Evolutionary conservation across 2,797 vertebrate genomes (phyloP), one percentile per base, ranked within the genome.

Genomic region (Catamblyrhynchus diadema): DNA sequence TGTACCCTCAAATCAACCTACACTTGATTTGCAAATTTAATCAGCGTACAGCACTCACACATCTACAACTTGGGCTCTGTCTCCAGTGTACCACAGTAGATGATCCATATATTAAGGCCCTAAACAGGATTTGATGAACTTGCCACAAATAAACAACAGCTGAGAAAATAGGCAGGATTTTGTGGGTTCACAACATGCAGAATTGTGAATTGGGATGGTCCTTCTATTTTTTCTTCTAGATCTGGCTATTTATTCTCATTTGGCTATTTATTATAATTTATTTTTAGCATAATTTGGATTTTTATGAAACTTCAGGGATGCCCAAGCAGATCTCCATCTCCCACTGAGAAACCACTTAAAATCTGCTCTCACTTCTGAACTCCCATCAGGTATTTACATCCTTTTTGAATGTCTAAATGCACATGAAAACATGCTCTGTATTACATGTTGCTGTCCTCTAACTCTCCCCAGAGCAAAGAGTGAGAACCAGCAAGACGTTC

Each of bases 341-440:
- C 35, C 33, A 33, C 19, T 27, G 27, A 59, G 37, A 70, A 74
- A 39, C 28, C 32, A 56, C 57, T 21, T 27, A 35, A 79, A 85
- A 79, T 33, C 69, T 59, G 37, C 15, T 41, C 42, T 61, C 2
- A 7, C 15, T 73, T 78, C 32, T 42, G 17, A 77, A 62, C 32
- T 51, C 37, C 39, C 25, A 28, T 16, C 21, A 10, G 1, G 3
- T 14, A 25, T 25, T 64, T 50, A 32, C 12, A 14, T 37, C 5
- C 18, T 27, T 62, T 79, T 16, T 37, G 15, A 56, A 70, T 2
- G 19, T 32, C 32, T 47, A 66, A 84, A 67, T 54, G 39, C 13
- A 23, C 0, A 17, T 32, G 42, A 54, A 27, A 61, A 47, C 0
- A 1, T 12, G 35, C 13, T 25, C 25, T 5, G 0, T 23, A 41